phyloP scores from a whole-genome alignment of 1,140 invertebrate genomes.

The Pissodes strobi region DNA sequence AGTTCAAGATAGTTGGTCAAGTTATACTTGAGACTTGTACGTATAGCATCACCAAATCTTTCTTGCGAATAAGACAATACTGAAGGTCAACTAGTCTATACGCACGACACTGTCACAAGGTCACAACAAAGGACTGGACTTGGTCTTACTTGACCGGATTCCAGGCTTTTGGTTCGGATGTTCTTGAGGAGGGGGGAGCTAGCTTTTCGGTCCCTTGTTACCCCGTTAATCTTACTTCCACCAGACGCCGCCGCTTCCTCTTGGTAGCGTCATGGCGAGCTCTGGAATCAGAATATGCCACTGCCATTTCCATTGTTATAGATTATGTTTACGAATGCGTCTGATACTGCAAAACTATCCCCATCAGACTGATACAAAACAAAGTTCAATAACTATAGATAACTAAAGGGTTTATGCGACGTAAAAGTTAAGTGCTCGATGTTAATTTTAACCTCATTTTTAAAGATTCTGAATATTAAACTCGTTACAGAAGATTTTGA shows the following conservation, averaged over 20 bases:
- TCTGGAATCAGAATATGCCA: conserved; percentile 64
- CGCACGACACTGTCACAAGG: conserved; percentile 56
- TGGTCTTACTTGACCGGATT: conserved; percentile 56
- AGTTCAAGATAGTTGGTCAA: too few relatives aligned
- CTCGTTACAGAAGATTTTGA: too few relatives aligned
- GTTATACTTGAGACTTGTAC: not conserved
- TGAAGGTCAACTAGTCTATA: conserved; percentile 39
- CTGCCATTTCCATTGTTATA: conserved; percentile 32
- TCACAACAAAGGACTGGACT: conserved; percentile 52
- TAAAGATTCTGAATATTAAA: too few relatives aligned
- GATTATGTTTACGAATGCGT: too few relatives aligned
- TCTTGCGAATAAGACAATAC: conserved; percentile 24
- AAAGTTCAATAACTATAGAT: too few relatives aligned
- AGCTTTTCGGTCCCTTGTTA: conserved; percentile 66
- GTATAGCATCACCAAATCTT: conserved; percentile 17
- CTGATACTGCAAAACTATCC: too few relatives aligned
- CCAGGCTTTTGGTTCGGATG: conserved; percentile 38
- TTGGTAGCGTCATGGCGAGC: conserved; percentile 63
- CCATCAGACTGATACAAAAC: too few relatives aligned
- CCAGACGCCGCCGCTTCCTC: conserved; percentile 64
- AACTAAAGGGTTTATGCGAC: too few relatives aligned
- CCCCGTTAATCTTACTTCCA: conserved; percentile 61
- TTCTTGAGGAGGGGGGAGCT: conserved; percentile 51
- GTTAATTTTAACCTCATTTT: too few relatives aligned
- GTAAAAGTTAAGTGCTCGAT: too few relatives aligned